phyloP scores from a whole-genome alignment of 1,140 invertebrate genomes.

The Drosophila bocqueti region DNA sequence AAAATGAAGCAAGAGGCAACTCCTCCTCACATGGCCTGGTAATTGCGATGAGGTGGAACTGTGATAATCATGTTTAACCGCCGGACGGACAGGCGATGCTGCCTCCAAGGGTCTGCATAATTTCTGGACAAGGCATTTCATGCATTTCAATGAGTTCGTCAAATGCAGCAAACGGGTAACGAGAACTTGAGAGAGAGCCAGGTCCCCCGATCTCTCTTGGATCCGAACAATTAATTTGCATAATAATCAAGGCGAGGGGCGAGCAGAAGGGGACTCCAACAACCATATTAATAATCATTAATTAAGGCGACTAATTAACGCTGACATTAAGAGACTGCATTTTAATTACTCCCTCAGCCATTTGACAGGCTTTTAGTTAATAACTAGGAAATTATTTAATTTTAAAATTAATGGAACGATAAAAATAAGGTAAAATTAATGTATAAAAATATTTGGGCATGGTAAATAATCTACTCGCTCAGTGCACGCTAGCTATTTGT shows the following conservation, averaged over 20 bases:
- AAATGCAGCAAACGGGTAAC: slow-evolving; percentile 48
- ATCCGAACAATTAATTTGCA: slow-evolving; percentile 77
- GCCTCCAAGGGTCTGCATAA: slow-evolving; percentile 24
- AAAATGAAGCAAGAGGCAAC: background rate
- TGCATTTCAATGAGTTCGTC: slow-evolving; percentile 82
- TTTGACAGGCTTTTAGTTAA: slow-evolving; percentile 29
- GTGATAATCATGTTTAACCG: slow-evolving; percentile 81
- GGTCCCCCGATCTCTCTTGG: slow-evolving; percentile 1
- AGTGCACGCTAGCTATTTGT: slow-evolving; percentile 29
- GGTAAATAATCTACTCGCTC: slow-evolving; percentile 1
- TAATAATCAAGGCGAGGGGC: slow-evolving; percentile 66
- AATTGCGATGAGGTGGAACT: slow-evolving; percentile 80
- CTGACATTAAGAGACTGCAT: slow-evolving; percentile 81
- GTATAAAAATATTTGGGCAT: background rate
- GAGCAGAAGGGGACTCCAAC: slow-evolving; percentile 33
- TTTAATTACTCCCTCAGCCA: slow-evolving; percentile 61
- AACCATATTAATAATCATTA: slow-evolving; percentile 84
- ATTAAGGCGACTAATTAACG: slow-evolving; percentile 82
- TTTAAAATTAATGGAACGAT: background rate
- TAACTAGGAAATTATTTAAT: background rate
- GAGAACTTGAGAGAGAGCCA: slow-evolving; percentile 9
- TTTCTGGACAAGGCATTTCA: slow-evolving; percentile 39
- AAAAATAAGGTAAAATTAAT: background rate
- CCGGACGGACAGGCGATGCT: slow-evolving; percentile 24
- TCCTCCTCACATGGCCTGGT: slow-evolving; percentile 54